Conservation (phyloP, 2,113 vertebrate species). For the Salvelinus namaycush region DNA sequence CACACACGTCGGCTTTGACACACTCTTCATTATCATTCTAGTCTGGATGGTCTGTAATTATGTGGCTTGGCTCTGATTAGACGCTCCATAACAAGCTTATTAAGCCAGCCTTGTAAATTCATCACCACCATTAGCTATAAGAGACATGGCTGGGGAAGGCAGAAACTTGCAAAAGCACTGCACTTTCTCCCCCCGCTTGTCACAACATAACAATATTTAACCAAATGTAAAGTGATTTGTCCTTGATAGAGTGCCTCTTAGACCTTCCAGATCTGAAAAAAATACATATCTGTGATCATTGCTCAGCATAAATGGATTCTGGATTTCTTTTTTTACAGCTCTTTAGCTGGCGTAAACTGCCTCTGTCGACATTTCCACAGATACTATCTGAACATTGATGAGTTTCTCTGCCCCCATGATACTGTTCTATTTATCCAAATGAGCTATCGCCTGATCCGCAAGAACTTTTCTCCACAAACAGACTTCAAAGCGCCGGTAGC, state of each 20-base stretch:
- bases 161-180: neutral
- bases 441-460: conserved; percentile 53
- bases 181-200: neutral
- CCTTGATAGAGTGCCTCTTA: neutral
- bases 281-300: no score
- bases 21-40: conserved; percentile 70
- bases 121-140: conserved; percentile 61
- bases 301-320: neutral
- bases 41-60: conserved; percentile 61
- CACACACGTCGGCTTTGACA: neutral
- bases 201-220: neutral
- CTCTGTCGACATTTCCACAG: conserved; percentile 49
- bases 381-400: conserved; percentile 69
- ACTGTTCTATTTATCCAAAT: conserved; percentile 64
- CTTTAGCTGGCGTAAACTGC: conserved; percentile 44
- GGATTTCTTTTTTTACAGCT: conserved; percentile 32
- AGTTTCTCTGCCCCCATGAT: conserved; percentile 54
- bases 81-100: conserved; percentile 73
- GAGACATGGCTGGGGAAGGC: no score
- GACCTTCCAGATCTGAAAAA: neutral
- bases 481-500: conserved; percentile 66
- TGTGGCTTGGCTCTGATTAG: conserved; percentile 73
- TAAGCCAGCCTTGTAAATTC: conserved; percentile 74
- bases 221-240: no score
- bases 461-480: conserved; percentile 59